Base-by-base conservation (phyloP, 2,888 invertebrate genomes). In the Crioceris asparagi region DNA sequence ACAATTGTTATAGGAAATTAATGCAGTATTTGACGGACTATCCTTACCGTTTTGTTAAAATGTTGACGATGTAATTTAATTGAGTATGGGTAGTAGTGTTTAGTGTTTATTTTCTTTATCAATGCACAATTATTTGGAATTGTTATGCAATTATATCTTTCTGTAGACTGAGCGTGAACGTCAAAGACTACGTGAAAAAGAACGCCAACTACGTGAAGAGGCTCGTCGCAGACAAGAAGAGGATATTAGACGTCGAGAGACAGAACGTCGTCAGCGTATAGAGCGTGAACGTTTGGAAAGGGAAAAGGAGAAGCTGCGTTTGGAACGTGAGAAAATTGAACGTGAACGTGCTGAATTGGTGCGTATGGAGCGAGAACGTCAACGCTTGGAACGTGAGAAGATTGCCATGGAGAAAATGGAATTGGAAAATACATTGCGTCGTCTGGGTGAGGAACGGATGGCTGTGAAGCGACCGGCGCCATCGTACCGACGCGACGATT, bases 281-380 rank as follows among this genome's bases (percentile, higher is more conserved):
- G 91, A 93, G 66, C 84, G 88, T 23, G 74, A 80, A 29, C 77
- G 86, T 35, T 70, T 91, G 35, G 83, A 81, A 41, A 72, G 84
- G 33, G 88, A 90, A 60, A 71, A 86, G 17, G 83, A 86, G 54
- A 83, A 84, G 27, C 65, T 90, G 44, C 74, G 83, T 30, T 66
- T 84, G 10, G 93, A 93, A 64, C 75, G 88, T 15, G 90, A 90
- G 53, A 79, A 82, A 49, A 78, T 92, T 36, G 93, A 93, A 58
- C 75, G 85, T 3, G 90, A 91, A 58, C 86, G 86, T 63, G 81
- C 83, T 11, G 90, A 92, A 57, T 62, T 91, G 16, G 67, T 91
- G 47, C 76, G 85, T 35, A 61, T 90, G 46, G 88, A 91, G 60
- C 73, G 88, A 11, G 91, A 91, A 59, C 74, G 87, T 32, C 87